phyloP scores from a whole-genome alignment of 2,797 vertebrate genomes.

The Pangasius larnaudii region DNA sequence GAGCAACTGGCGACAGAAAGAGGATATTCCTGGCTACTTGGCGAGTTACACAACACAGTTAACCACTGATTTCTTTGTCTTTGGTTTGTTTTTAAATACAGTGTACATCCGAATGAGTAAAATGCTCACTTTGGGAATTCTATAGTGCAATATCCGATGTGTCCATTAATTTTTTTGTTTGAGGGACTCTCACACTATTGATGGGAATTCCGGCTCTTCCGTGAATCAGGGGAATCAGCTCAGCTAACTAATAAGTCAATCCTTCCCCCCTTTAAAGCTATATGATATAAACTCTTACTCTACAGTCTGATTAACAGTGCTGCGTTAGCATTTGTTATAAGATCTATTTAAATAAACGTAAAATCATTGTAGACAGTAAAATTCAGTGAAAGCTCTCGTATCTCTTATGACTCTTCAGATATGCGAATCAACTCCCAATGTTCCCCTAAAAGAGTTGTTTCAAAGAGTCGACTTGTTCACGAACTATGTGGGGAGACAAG shows the following conservation, averaged over 20 bases:
- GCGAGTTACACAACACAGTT: neutral
- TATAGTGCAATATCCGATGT: neutral
- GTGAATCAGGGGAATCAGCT: neutral
- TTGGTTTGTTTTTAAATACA: neutral
- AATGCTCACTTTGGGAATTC: neutral
- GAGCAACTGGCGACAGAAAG: conserved; percentile 44
- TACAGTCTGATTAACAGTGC: neutral
- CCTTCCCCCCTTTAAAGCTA: neutral
- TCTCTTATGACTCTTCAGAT: neutral
- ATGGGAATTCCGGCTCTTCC: neutral
- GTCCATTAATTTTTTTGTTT: neutral
- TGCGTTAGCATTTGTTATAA: neutral
- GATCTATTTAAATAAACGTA: neutral
- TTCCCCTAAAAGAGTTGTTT: neutral
- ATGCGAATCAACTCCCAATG: neutral
- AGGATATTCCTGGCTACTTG: neutral
- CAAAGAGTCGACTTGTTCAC: neutral
- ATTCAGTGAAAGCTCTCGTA: neutral
- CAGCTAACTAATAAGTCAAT: neutral
- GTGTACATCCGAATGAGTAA: neutral
- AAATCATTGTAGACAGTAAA: neutral
- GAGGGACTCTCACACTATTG: neutral
- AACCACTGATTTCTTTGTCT: neutral
- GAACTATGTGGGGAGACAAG: neutral
- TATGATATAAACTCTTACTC: neutral